phyloP scores from a whole-genome alignment of 2,888 invertebrate genomes.

The Bombylius major region DNA sequence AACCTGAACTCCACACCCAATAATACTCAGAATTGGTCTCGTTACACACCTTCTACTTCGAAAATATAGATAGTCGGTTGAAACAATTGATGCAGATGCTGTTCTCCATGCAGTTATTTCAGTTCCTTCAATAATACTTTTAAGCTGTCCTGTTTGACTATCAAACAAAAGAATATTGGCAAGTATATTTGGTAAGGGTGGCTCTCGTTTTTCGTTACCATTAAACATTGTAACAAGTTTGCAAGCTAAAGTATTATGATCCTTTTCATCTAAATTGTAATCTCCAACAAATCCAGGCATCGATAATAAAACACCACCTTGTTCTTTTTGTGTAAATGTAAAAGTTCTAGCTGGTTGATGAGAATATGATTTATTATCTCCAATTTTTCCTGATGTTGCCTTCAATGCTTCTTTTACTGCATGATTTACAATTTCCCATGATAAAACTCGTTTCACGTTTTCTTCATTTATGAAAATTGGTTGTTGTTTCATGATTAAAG shows the following conservation, averaged over 20 bases:
- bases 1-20: constrained; percentile 43
- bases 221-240: constrained; percentile 39
- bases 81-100: constrained; percentile 44
- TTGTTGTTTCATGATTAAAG: neutral
- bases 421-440: constrained; percentile 32
- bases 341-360: constrained; percentile 30
- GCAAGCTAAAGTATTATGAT: constrained; percentile 33
- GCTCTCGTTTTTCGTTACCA: constrained; percentile 25
- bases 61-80: constrained; percentile 40
- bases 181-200: constrained; percentile 34
- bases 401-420: constrained; percentile 35
- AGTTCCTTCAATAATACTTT: constrained; percentile 39
- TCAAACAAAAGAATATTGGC: constrained; percentile 39
- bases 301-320: constrained; percentile 26
- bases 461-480: constrained; percentile 27
- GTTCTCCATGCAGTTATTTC: constrained; percentile 46
- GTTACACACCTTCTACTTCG: neutral
- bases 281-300: constrained; percentile 40
- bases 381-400: constrained; percentile 21
- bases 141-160: constrained; percentile 33
- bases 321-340: constrained; percentile 19
- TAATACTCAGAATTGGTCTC: constrained; percentile 29
- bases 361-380: constrained; percentile 15
- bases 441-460: constrained; percentile 30
- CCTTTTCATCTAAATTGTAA: constrained; percentile 19